Conservation (phyloP, 2,888 invertebrate genomes). For the Prosapia bicincta region DNA sequence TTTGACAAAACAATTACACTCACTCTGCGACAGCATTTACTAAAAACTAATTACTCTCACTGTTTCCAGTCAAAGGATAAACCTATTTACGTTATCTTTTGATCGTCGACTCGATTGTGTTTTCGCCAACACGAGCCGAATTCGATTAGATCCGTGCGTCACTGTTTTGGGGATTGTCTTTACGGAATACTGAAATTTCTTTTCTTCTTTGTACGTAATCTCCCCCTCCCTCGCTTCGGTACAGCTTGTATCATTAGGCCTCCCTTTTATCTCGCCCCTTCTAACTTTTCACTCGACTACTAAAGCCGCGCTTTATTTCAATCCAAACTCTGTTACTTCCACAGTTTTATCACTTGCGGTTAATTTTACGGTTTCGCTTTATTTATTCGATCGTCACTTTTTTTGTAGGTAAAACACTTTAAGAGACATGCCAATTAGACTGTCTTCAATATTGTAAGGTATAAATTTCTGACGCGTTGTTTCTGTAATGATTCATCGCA, state of each 20-base stretch:
- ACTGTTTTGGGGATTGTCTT: not conserved
- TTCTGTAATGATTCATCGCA: no score
- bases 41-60: not conserved
- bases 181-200: not conserved
- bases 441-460: no score
- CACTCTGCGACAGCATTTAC: not conserved
- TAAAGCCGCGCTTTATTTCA: not conserved
- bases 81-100: not conserved
- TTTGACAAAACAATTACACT: not conserved
- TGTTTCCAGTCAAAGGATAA: not conserved
- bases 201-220: not conserved
- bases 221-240: not conserved
- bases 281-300: not conserved
- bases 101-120: not conserved
- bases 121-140: not conserved
- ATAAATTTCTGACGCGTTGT: no score
- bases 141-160: not conserved
- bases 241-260: not conserved
- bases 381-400: no score
- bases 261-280: not conserved
- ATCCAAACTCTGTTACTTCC: not conserved
- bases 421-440: no score
- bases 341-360: not conserved
- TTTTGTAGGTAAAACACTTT: no score
- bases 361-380: not conserved